Conservation (phyloP, 2,797 vertebrate species). For the Enteromius anoplus region DNA sequence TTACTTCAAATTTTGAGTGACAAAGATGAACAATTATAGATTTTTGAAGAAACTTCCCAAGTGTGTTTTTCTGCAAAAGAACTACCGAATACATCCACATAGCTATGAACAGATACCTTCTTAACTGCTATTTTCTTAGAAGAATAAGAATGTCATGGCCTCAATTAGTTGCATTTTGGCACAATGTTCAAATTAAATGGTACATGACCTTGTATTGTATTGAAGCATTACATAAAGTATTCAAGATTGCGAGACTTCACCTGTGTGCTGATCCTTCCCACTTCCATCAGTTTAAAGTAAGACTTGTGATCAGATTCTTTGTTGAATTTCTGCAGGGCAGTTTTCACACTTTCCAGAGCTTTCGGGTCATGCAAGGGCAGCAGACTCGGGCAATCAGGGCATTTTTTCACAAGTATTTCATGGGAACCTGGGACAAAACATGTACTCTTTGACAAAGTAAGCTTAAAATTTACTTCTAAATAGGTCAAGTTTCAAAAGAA, state of each 20-base stretch:
- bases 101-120: not conserved
- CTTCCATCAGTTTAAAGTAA: slow-evolving; percentile 62
- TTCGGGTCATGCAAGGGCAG: slow-evolving; percentile 55
- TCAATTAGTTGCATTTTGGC: not conserved
- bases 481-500: not conserved
- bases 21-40: not conserved
- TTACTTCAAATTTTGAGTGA: not conserved
- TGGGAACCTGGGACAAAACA: slow-evolving; percentile 43
- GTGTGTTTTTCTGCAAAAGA: not conserved
- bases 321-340: slow-evolving; percentile 56
- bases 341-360: slow-evolving; percentile 56
- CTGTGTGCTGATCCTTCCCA: slow-evolving; percentile 59
- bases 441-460: not conserved
- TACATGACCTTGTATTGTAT: not conserved
- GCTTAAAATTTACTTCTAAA: not conserved
- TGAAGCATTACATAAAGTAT: not conserved
- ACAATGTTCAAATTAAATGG: not conserved
- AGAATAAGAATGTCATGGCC: not conserved
- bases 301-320: slow-evolving; percentile 24
- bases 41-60: not conserved
- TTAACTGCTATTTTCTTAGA: not conserved
- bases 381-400: slow-evolving; percentile 60
- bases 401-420: slow-evolving; percentile 9
- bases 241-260: slow-evolving; percentile 32
- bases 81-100: not conserved